phyloP scores from a whole-genome alignment of 2,797 vertebrate genomes.

The Coregonus sp. region DNA sequence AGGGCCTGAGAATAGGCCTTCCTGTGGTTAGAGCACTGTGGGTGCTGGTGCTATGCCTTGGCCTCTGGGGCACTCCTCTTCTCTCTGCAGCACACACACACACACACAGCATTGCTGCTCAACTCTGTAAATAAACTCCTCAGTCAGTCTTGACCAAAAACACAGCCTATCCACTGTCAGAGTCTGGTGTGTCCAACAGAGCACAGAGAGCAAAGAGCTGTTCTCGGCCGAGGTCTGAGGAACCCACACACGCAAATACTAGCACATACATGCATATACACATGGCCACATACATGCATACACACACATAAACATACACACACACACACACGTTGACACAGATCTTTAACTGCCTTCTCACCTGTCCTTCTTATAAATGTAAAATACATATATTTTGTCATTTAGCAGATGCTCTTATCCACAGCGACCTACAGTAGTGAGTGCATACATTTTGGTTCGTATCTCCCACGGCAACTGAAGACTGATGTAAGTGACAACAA shows the following conservation, averaged over 20 bases:
- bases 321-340: not conserved
- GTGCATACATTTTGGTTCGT: no score
- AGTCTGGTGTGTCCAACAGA: not conserved
- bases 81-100: not conserved
- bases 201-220: not conserved
- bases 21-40: conserved; percentile 13
- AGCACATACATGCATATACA: conserved; percentile 3
- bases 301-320: no score
- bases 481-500: conserved; percentile 32
- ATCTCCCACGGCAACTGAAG: not conserved
- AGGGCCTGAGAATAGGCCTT: conserved; percentile 11
- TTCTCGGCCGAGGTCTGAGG: no score
- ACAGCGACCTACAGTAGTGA: no score
- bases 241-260: not conserved
- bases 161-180: not conserved
- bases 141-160: not conserved
- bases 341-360: conserved; percentile 14
- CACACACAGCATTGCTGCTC: conserved; percentile 1
- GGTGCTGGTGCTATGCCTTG: not conserved
- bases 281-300: not conserved
- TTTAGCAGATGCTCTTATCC: no score
- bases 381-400: no score
- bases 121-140: not conserved
- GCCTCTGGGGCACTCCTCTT: not conserved
- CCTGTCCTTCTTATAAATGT: conserved; percentile 8